Evolutionary conservation across 2,797 vertebrate species (phyloP).

Genomic region (Ctenosaura bakeri): DNA sequence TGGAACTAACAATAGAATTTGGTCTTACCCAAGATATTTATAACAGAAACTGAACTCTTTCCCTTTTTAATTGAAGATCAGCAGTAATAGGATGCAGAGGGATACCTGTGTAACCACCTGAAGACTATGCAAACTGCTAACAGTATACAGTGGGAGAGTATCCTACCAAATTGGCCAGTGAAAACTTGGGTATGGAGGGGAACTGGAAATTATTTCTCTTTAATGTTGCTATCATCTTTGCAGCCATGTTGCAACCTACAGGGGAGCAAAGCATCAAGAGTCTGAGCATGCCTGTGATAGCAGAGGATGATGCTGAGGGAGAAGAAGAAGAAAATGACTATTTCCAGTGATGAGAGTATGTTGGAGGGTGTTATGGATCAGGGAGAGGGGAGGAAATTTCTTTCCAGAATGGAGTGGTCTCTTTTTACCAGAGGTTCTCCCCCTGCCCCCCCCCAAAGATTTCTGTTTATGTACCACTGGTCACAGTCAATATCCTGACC

Average conservation of each 20-base stretch:
- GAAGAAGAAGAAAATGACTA: conserved; percentile 54
- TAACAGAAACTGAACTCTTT: background rate
- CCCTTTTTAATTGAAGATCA: conserved; percentile 20
- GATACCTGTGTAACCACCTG: background rate
- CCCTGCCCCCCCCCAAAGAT: too few relatives aligned
- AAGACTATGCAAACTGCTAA: background rate
- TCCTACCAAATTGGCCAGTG: background rate
- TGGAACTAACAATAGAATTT: too few relatives aligned
- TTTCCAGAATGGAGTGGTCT: too few relatives aligned
- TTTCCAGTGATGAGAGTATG: conserved; percentile 69
- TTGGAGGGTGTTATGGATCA: background rate
- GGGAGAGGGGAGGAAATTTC: background rate
- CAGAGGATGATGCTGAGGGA: conserved; percentile 67
- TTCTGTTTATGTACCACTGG: too few relatives aligned
- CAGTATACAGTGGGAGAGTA: background rate
- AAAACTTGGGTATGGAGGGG: background rate
- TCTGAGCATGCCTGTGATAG: conserved; percentile 79
- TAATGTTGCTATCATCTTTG: conserved; percentile 34
- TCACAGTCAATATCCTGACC: too few relatives aligned
- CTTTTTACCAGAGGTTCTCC: too few relatives aligned
- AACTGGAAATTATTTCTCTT: background rate
- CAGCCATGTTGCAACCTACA: conserved; percentile 59
- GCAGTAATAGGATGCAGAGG: background rate
- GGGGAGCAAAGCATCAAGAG: conserved; percentile 49
- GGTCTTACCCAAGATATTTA: background rate